A percentile compares a stretch with the other conserved stretches of the same genome.
phyloP scores from a whole-genome alignment of 2,888 invertebrate species.

The Calameuta pallipes region DNA sequence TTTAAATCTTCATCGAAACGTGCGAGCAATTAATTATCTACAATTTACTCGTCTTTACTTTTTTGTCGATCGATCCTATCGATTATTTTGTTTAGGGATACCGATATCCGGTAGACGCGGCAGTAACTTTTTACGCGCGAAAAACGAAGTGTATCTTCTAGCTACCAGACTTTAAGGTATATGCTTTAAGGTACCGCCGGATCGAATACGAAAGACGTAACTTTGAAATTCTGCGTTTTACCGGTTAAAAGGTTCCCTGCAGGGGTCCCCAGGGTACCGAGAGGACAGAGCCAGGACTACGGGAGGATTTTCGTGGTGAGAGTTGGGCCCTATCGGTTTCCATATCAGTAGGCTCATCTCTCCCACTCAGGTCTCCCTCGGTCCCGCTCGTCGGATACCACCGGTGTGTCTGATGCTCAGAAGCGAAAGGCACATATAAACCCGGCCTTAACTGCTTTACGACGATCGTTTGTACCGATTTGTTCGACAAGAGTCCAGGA shows the following conservation, averaged over 20 bases:
- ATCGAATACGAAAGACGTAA: background rate
- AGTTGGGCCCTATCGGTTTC: constrained; percentile 8
- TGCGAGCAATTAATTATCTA: background rate
- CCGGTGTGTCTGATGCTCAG: constrained; percentile 31
- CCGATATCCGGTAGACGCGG: background rate
- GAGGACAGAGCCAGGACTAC: background rate
- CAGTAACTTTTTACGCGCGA: background rate
- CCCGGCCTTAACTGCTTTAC: constrained; percentile 63
- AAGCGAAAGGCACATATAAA: constrained; percentile 52
- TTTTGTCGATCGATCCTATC: background rate
- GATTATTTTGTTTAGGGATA: background rate
- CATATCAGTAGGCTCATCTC: constrained; percentile 22
- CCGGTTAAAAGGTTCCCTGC: constrained; percentile 46
- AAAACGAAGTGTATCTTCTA: background rate
- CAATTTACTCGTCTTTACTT: background rate
- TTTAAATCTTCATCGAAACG: background rate
- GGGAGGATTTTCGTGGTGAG: background rate
- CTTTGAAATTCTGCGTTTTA: constrained; percentile 44
- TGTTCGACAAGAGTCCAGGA: constrained; percentile 60
- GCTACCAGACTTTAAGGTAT: background rate
- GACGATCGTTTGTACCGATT: constrained; percentile 67
- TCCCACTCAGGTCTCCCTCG: constrained; percentile 51
- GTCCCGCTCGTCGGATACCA: constrained; percentile 50
- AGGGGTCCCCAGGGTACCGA: constrained; percentile 41
- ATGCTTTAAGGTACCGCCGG: background rate